Base-by-base conservation (phyloP, 2,888 invertebrate species). In the Andrena marginata region DNA sequence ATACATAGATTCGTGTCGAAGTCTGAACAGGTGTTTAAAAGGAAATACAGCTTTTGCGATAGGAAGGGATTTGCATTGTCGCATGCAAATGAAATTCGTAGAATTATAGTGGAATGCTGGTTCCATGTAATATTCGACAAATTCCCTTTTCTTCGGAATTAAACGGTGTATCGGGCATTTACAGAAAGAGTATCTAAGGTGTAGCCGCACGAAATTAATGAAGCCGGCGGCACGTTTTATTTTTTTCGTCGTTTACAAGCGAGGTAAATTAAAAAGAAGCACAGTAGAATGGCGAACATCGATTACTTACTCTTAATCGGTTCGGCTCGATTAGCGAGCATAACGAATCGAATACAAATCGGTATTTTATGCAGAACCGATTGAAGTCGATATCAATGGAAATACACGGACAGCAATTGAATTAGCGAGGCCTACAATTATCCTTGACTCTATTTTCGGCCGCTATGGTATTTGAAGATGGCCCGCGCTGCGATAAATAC, bases 341-440 rank as follows among this genome's bases (percentile, higher is more conserved):
- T 56, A 56, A 76, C 76, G 71, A 71, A 71, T 76, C 54, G 76
- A 71, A 76, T 71, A 71, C 70, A 71, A 76, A 71, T 76, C 63
- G 71, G 6, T 29, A 48, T 71, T 71, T 71, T 76, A 71, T 76
- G 76, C 63, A 71, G 63, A 76, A 33, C 23, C 33, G 42, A 23
- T 5, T 51, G 71, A 76, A 63, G 48, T 56, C 54, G 76, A 62
- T 63, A 63, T 54, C 71, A 20, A 71, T 63, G 76, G 49, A 63
- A 71, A 76, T 56, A 71, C 54, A 42, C 13, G 5, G 16, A 10
- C 31, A 5, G 42, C 71, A 62, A 76, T 42, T 76, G 76, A 71
- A 76, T 71, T 71, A 76, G 6, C 54, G 20, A 26, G 10, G 8
- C n/a, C 35, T 75, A 10, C 42, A 54, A 13, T 42, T n/a, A 71